Base-by-base conservation (phyloP, 2,797 vertebrate genomes). In the Lagorchestes hirsutus region DNA sequence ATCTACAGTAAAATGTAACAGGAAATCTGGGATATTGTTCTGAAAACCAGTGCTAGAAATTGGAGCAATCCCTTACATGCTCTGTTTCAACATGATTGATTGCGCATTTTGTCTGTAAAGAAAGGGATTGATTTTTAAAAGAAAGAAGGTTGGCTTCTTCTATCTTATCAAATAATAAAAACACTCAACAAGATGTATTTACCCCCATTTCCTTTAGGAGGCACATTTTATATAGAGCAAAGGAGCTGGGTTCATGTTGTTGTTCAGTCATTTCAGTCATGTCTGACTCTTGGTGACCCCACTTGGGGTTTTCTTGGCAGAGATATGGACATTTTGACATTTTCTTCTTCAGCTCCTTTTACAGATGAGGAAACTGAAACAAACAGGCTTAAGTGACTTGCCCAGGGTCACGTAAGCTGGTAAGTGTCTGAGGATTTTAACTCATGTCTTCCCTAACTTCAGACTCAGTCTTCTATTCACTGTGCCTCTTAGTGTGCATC, bases 41-140 rank as follows among this genome's bases (percentile, higher is more conserved):
- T 55, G 90, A 55, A 55, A 31, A 91, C 28, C 0, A 8, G 52
- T 5, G 29, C 54, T 96, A 92, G 92, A 95, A 96, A 55, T 92
- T 97, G 91, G 74, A 96, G 92, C 90, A 96, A 96, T 92, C 55
- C 90, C 52, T 74, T 94, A 93, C 40, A 67, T n/a, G 16, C 3
- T 62, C 40, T 22, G 46, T 82, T 87, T 87, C 22, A 87, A 87
- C 46, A 87, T 46, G 40, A 87, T 27, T 87, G 74, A 50, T 87
- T 27, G 27, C 27, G 40, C 74, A 87, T 46, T 50, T 27, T 46
- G 6, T 87, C 24, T 87, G 18, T 87, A 46, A 46, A 46, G 40
- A 46, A 87, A 87, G 14, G 22, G 22, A 27, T 46, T 9, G 1
- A 50, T 87, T 87, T 87, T 27, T 46, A 87, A 27, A 87, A 87